A percentile compares a stretch with the other conserved stretches of the same genome.
These are phyloP conservation scores for Folsomia manolachei DNA, from an alignment of 2,888 invertebrate species.

Conservation along the genomic window DNA sequence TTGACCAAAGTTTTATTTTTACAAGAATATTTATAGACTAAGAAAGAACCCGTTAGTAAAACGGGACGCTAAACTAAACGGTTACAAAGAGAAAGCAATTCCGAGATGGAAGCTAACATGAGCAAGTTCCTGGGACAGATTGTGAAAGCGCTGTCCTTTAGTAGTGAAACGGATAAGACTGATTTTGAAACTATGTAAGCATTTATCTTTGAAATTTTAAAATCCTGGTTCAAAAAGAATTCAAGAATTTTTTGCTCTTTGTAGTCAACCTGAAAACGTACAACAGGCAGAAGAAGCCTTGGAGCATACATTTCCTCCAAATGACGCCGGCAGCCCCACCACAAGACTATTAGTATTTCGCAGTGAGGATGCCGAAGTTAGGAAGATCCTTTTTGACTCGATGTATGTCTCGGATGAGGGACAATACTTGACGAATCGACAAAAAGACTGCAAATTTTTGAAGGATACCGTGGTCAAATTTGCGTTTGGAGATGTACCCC, in stretches of 20 bases:
- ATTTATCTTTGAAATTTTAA: too few relatives aligned
- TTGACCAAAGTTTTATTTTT: too few relatives aligned
- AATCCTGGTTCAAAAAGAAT: too few relatives aligned
- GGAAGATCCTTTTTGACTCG: conserved; percentile 47
- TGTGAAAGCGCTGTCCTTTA: background rate
- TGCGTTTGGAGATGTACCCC: background rate
- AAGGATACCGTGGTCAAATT: conserved; percentile 2
- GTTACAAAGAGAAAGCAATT: too few relatives aligned
- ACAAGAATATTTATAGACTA: too few relatives aligned
- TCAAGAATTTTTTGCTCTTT: too few relatives aligned
- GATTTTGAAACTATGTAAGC: conserved; percentile 1
- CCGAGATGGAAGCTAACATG: too few relatives aligned
- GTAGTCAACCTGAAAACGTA: background rate
- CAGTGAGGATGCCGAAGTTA: background rate
- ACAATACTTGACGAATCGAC: background rate
- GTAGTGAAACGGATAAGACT: conserved; percentile 7
- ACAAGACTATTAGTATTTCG: background rate
- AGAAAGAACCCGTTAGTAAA: too few relatives aligned
- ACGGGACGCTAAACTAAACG: too few relatives aligned
- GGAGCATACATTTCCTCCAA: background rate
- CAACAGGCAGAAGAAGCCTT: background rate
- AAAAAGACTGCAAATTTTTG: background rate
- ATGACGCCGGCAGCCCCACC: background rate
- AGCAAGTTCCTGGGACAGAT: background rate
- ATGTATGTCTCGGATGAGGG: conserved; percentile 32